Conservation (phyloP, 2,797 vertebrate species). For the Heliangelus exortis region DNA sequence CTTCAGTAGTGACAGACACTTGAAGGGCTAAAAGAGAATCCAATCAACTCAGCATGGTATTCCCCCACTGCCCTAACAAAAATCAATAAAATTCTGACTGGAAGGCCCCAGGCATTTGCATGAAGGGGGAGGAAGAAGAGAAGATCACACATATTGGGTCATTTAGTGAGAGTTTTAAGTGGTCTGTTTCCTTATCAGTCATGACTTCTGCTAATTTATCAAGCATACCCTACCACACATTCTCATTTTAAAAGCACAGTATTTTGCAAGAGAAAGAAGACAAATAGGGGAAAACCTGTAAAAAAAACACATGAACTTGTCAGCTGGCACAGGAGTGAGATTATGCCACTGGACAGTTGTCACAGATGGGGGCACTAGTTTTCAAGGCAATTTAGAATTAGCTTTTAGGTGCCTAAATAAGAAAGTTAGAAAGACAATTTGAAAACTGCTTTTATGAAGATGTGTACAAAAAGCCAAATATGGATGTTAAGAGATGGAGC, state of each 20-base stretch:
- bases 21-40: background rate
- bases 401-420: background rate
- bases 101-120: background rate
- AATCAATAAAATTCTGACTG: background rate
- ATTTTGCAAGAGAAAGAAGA: background rate
- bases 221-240: background rate
- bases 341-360: background rate
- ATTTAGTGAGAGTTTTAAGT: background rate
- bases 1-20: background rate
- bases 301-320: background rate
- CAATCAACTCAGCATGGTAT: background rate
- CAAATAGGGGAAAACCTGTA: background rate
- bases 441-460: background rate
- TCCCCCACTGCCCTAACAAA: background rate
- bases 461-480: background rate
- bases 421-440: background rate
- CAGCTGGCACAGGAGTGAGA: background rate
- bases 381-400: slow-evolving; percentile 13
- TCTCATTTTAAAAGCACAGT: background rate
- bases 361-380: background rate
- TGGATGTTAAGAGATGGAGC: background rate
- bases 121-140: background rate
- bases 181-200: background rate
- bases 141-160: background rate
- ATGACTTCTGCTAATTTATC: background rate